These are phyloP conservation scores for Poecile montanus DNA, from an alignment of 2,797 vertebrate genomes.

Conservation along the genomic window DNA sequence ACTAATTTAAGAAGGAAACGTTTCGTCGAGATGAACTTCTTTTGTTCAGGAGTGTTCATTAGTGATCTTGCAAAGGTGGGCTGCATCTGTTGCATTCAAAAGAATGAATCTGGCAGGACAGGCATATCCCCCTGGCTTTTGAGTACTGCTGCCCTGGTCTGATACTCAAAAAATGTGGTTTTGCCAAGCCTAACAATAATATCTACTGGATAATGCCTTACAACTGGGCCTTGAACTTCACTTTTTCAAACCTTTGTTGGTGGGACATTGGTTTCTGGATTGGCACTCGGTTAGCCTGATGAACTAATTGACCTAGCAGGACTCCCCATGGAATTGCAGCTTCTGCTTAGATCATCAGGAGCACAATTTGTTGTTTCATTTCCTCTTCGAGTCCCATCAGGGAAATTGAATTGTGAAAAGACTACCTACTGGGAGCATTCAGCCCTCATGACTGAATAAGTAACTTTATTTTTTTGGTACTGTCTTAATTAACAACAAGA, in stretches of 20 bases:
- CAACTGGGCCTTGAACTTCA: conserved; percentile 42
- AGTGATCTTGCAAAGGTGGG: conserved; percentile 11
- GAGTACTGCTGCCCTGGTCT: conserved; percentile 24
- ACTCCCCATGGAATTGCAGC: conserved; percentile 66
- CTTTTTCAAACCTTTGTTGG: conserved; percentile 49
- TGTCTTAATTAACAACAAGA: conserved; percentile 80
- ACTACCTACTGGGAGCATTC: conserved; percentile 75
- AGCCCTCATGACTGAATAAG: conserved; percentile 70
- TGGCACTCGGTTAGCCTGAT: conserved; percentile 70
- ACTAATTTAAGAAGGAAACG: conserved; percentile 7
- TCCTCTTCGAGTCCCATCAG: conserved; percentile 74
- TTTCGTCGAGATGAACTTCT: conserved; percentile 24
- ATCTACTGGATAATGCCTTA: conserved; percentile 32
- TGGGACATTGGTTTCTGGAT: conserved; percentile 61
- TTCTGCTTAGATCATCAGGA: conserved; percentile 79
- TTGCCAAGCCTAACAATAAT: conserved; percentile 36
- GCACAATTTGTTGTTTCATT: conserved; percentile 80
- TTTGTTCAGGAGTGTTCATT: conserved; percentile 18
- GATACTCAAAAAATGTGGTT: conserved; percentile 18
- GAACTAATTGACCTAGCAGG: conserved; percentile 77
- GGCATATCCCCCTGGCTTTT: conserved; percentile 1
- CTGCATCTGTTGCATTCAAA: conserved; percentile 25
- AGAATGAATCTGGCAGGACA: not conserved
- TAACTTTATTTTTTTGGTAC: conserved; percentile 72
- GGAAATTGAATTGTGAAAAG: conserved; percentile 78